Percentiles rank a stretch among this genome's conserved stretches.
phyloP scores from a whole-genome alignment of 2,113 vertebrate genomes.

The Polyodon spathula region DNA sequence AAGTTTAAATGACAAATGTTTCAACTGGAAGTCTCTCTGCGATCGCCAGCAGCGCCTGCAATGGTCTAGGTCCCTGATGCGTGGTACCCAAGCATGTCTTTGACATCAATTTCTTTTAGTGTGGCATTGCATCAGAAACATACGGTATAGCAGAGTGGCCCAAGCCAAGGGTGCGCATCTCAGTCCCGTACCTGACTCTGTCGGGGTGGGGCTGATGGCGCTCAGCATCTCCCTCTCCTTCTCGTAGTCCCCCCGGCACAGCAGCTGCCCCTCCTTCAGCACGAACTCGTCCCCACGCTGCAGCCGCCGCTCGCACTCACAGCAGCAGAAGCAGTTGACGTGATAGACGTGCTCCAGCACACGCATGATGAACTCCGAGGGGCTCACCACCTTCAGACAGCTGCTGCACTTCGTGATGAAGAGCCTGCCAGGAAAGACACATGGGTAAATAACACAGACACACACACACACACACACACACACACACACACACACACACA shows the following conservation, averaged over 20 bases:
- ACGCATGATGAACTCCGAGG: constrained; percentile 78
- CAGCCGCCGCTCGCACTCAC: constrained; percentile 77
- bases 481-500: constrained; percentile 17
- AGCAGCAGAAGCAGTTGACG: constrained; percentile 79
- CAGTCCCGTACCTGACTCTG: constrained; percentile 78
- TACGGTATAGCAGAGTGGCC: too few relatives aligned
- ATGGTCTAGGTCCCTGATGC: too few relatives aligned
- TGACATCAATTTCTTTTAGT: too few relatives aligned
- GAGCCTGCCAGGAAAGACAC: constrained; percentile 40
- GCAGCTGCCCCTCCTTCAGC: constrained; percentile 80
- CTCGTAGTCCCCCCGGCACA: constrained; percentile 80
- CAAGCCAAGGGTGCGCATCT: too few relatives aligned
- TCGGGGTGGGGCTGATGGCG: constrained; percentile 71
- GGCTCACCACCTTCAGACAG: constrained; percentile 71
- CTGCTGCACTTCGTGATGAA: constrained; percentile 82
- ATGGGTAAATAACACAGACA: not conserved
- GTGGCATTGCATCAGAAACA: too few relatives aligned
- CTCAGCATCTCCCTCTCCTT: constrained; percentile 83
- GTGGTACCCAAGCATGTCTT: too few relatives aligned
- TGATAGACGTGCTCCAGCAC: constrained; percentile 81
- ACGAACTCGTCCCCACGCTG: constrained; percentile 82
- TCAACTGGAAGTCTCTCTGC: too few relatives aligned
- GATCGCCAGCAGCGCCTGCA: too few relatives aligned
- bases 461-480: too few relatives aligned
- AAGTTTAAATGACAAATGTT: too few relatives aligned